These are phyloP conservation scores for Psittacus erithacus DNA, from an alignment of 2,113 vertebrate species.

Conservation along the genomic window DNA sequence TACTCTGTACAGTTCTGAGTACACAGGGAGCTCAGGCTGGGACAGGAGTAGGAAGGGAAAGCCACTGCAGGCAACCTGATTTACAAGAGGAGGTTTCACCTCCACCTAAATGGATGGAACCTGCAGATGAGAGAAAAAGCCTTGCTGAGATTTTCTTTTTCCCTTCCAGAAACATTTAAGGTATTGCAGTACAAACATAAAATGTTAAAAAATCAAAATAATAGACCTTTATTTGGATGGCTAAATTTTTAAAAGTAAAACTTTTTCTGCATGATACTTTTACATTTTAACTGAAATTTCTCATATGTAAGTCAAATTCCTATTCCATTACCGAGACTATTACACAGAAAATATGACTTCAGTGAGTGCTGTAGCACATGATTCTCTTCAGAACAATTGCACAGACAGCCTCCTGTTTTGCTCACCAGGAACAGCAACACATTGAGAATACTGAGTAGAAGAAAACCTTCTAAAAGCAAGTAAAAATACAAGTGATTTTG, in stretches of 20 bases:
- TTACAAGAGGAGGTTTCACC: neutral
- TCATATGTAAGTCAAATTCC: neutral
- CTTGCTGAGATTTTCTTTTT: neutral
- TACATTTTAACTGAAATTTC: neutral
- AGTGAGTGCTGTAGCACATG: neutral
- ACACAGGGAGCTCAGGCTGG: neutral
- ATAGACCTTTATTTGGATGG: neutral
- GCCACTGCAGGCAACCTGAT: neutral
- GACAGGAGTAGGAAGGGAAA: neutral
- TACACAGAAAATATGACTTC: neutral
- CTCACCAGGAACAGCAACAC: neutral
- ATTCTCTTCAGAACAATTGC: neutral
- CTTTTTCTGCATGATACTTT: neutral
- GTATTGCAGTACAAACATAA: neutral
- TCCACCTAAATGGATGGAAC: neutral
- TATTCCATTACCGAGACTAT: neutral
- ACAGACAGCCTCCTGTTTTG: neutral
- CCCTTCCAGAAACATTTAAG: neutral
- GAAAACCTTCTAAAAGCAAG: neutral
- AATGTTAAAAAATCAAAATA: neutral
- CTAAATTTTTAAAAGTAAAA: neutral
- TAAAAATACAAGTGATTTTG: neutral
- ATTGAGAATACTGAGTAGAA: neutral
- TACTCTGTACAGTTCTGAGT: neutral
- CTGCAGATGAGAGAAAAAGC: neutral